These are phyloP conservation scores for Zaprionus ornatus DNA, from an alignment of 1,140 invertebrate species.

Conservation along the genomic window DNA sequence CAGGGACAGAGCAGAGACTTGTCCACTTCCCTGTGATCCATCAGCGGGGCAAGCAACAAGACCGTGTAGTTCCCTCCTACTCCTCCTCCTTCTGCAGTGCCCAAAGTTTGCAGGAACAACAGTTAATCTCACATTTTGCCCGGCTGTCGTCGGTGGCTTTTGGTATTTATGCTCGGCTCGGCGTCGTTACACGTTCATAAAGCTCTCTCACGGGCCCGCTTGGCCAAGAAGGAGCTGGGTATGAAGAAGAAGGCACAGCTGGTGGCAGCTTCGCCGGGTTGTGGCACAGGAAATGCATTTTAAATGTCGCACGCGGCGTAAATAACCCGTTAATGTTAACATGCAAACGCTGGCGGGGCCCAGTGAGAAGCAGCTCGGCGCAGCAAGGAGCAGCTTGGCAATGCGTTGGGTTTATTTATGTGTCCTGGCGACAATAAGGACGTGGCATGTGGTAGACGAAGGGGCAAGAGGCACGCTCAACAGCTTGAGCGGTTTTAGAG, in stretches of 20 bases:
- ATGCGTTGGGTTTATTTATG: constrained; percentile 74
- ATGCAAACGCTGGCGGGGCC: constrained; percentile 36
- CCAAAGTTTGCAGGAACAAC: constrained; percentile 12
- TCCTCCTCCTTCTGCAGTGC: neutral
- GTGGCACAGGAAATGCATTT: constrained; percentile 67
- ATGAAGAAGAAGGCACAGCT: neutral
- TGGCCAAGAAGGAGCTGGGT: neutral
- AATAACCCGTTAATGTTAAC: constrained; percentile 78
- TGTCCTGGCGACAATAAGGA: constrained; percentile 47
- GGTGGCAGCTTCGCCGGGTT: constrained; percentile 13
- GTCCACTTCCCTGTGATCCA: constrained; percentile 7
- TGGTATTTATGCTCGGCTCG: constrained; percentile 53
- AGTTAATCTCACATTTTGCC: constrained; percentile 27
- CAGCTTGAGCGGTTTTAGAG: neutral
- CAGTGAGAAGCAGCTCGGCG: neutral
- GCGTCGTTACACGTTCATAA: constrained; percentile 47
- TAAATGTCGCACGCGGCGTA: constrained; percentile 73
- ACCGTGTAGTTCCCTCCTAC: no score
- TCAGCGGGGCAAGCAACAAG: constrained; percentile 22
- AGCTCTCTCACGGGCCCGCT: constrained; percentile 51
- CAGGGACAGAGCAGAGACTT: neutral
- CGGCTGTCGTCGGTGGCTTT: constrained; percentile 47
- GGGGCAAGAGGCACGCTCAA: neutral
- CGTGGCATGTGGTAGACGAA: neutral
- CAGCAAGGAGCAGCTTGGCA: constrained; percentile 19